phyloP scores from a whole-genome alignment of 2,888 invertebrate species.

The Nomada ruficornis region DNA sequence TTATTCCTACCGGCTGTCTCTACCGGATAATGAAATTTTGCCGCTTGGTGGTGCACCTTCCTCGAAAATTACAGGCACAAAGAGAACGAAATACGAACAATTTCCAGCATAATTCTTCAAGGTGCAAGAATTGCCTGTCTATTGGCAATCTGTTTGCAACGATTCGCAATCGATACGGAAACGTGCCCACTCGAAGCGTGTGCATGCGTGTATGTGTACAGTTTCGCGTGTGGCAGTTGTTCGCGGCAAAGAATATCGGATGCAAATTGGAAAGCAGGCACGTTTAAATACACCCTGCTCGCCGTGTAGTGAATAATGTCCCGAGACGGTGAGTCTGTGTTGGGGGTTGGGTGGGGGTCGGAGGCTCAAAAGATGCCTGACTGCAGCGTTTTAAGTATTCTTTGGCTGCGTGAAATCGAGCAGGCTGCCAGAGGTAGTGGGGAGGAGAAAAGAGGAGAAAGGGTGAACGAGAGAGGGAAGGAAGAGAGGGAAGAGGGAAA shows the following conservation, averaged over 20 bases:
- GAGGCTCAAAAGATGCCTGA: slow-evolving; percentile 49
- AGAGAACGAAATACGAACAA: too few relatives aligned
- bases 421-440: slow-evolving; percentile 14
- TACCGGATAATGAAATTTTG: too few relatives aligned
- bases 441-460: neutral
- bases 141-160: neutral
- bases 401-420: slow-evolving; percentile 58
- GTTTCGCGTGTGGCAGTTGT: neutral
- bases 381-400: slow-evolving; percentile 65
- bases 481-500: neutral
- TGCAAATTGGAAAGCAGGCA: slow-evolving; percentile 50
- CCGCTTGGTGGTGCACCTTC: too few relatives aligned
- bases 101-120: too few relatives aligned
- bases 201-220: neutral
- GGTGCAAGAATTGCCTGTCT: too few relatives aligned
- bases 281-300: slow-evolving; percentile 43
- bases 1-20: too few relatives aligned
- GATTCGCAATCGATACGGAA: too few relatives aligned
- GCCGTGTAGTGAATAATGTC: slow-evolving; percentile 42
- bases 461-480: neutral
- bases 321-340: slow-evolving; percentile 26
- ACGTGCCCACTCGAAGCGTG: neutral
- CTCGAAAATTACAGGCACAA: too few relatives aligned
- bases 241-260: slow-evolving; percentile 20
- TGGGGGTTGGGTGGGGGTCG: neutral